A percentile compares a stretch with the other conserved stretches of the same genome.
phyloP scores from a whole-genome alignment of 2,888 invertebrate genomes.

The Drosophila mimetica region DNA sequence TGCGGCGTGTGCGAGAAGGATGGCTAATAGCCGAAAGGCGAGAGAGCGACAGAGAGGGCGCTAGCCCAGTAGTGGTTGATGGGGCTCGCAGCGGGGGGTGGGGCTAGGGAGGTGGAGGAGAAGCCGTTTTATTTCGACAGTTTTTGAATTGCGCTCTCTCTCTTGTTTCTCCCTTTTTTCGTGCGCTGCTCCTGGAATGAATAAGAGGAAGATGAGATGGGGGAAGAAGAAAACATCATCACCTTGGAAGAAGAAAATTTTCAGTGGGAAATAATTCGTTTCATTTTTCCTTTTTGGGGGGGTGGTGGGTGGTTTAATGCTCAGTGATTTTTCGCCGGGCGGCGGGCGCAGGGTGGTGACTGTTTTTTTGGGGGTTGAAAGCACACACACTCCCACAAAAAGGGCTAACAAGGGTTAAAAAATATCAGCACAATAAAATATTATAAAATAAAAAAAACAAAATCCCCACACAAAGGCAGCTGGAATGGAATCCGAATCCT shows the following conservation, averaged over 20 bases:
- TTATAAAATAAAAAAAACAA: constrained; percentile 14
- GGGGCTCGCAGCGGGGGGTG: constrained; percentile 6
- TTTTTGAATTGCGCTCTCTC: constrained; percentile 65
- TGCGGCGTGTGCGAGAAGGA: constrained; percentile 22
- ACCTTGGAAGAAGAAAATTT: constrained; percentile 41
- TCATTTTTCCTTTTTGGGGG: constrained; percentile 7
- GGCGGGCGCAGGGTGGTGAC: constrained; percentile 3
- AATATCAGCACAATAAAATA: constrained; percentile 29
- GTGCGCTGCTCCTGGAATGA: constrained; percentile 36
- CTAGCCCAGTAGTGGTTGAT: constrained; percentile 34
- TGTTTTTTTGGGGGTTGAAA: constrained; percentile 48
- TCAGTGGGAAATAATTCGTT: constrained; percentile 35
- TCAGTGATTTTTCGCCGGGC: constrained; percentile 41
- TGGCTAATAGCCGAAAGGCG: constrained; percentile 4
- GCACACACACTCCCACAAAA: constrained; percentile 25
- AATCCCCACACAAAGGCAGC: constrained; percentile 40
- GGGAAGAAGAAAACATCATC: constrained; percentile 46
- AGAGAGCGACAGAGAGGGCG: constrained; percentile 15
- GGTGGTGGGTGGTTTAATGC: constrained; percentile 38
- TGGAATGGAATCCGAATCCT: constrained; percentile 20
- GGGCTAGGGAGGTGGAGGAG: constrained; percentile 46
- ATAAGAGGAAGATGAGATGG: constrained; percentile 23
- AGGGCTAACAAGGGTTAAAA: constrained; percentile 39
- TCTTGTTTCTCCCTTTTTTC: constrained; percentile 60
- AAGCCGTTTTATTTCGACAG: constrained; percentile 77